Conservation (phyloP, 2,888 invertebrate genomes). For the Macaria liturata region DNA sequence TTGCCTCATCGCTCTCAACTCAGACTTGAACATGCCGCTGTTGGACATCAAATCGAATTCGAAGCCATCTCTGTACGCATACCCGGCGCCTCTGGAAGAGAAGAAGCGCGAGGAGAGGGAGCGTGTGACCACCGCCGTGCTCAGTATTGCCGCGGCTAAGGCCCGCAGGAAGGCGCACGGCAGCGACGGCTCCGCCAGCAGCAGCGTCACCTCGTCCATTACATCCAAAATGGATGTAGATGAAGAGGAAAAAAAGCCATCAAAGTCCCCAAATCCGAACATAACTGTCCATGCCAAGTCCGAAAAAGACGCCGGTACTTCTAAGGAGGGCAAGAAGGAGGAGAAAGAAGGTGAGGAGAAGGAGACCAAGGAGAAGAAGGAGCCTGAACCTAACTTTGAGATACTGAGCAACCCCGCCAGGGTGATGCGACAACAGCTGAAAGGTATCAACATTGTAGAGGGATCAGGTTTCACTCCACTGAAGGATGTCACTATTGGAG, state of each 20-base stretch:
- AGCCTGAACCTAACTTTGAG: constrained; percentile 96
- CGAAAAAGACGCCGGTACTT: constrained; percentile 57
- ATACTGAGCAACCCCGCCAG: constrained; percentile 97
- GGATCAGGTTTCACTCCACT: constrained; percentile 92
- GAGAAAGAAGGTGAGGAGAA: constrained; percentile 77
- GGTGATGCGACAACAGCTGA: constrained; percentile 95
- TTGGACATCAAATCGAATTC: constrained; percentile 96
- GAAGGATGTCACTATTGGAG: constrained; percentile 97
- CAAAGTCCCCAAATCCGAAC: constrained; percentile 75
- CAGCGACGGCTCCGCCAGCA: constrained; percentile 85
- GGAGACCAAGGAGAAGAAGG: constrained; percentile 85
- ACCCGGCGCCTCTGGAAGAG: constrained; percentile 98
- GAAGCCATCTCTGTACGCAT: constrained; percentile 97
- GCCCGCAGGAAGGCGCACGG: constrained; percentile 93
- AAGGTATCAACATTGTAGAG: constrained; percentile 90
- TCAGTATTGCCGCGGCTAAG: constrained; percentile 96
- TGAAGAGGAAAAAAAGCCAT: constrained; percentile 83
- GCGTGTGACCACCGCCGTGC: constrained; percentile 98
- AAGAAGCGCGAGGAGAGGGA: constrained; percentile 99
- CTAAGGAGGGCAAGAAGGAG: constrained; percentile 63
- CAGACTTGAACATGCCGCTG: constrained; percentile 96
- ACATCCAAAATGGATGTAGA: constrained; percentile 96
- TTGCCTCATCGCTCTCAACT: constrained; percentile 96
- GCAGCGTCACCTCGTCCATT: constrained; percentile 77
- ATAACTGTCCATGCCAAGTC: constrained; percentile 77